Evolutionary conservation across 2,797 vertebrate genomes (phyloP), one percentile per base, ranked within the genome.

Genomic region (Liasis olivaceus): DNA sequence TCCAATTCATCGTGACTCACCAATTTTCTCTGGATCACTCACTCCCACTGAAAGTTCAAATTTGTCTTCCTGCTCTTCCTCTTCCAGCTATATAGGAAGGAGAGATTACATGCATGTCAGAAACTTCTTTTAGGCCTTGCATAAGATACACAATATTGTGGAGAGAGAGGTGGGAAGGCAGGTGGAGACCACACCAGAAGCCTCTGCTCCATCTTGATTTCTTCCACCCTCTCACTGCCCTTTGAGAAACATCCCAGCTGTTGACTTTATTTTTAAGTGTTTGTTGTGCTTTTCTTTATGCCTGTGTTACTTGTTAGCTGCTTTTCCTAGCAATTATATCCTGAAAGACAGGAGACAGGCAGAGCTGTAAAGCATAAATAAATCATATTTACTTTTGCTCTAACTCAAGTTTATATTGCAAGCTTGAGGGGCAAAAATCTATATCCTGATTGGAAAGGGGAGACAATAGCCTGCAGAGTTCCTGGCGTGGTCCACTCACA

Each of bases 21-120:
- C 99, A 72, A 99, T 99, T 98, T 99, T 99, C 96, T 99, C 99
- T 1, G 99, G 99, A 94, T 99, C 98, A 5, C 98, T 99, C 90
- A 99, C 98, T 66, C 98, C 98, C 56, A 99, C 97, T 51, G 95
- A 96, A 91, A 99, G 96, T 26, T 99, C 99, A 97, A 99, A 99
- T 85, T 98, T 98, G 96, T 99, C 99, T 85, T 98, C 98, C 42
- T 98, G 98, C 64, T 98, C 98, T 91, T 99, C 99, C 77, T 99
- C 99, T 95, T 99, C 99, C 95, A 99, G 94, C 99, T 99, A 96
- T 95, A 96, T 91, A 89, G 93, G 95, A 56, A 95, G 90, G 93
- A 93, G 15, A 94, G 59, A 94, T 85, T 15, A 36, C n/a, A 90
- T n/a, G 6, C 62, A 6, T 88, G 31, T 22, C 47, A 85, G 22